These are phyloP conservation scores for Volucella bombylans DNA, from an alignment of 2,888 invertebrate genomes.

Conservation along the genomic window DNA sequence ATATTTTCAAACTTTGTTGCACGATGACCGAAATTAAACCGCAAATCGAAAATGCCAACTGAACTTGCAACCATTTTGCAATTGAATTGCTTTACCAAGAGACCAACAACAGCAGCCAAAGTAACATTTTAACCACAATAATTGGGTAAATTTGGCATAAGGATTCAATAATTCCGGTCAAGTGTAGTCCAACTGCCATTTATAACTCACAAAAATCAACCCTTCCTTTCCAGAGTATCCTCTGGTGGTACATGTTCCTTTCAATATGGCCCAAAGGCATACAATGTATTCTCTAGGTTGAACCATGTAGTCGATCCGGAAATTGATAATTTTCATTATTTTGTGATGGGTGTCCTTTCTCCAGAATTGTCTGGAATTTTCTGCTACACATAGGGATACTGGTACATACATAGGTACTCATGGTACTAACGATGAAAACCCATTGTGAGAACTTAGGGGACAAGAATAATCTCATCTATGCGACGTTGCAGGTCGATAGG, in stretches of 20 bases:
- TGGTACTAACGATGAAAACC: slow-evolving; percentile 11
- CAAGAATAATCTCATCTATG: neutral
- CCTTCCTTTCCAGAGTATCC: too few species aligned
- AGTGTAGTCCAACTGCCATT: neutral
- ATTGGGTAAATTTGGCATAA: slow-evolving; percentile 19
- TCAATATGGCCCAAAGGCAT: too few species aligned
- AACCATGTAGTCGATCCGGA: slow-evolving; percentile 42
- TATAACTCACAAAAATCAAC: too few species aligned
- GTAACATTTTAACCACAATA: slow-evolving; percentile 12
- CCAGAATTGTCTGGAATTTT: neutral
- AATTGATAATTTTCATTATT: slow-evolving; percentile 58
- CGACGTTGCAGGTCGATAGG: slow-evolving; percentile 6
- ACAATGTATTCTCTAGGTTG: slow-evolving; percentile 5
- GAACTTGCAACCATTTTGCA: too few species aligned
- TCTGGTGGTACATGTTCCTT: too few species aligned
- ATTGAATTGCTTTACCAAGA: too few species aligned
- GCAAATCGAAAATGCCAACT: too few species aligned
- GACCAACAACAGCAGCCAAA: too few species aligned
- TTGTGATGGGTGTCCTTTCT: slow-evolving; percentile 13
- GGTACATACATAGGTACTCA: too few species aligned
- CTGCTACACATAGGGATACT: neutral
- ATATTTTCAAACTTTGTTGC: too few species aligned
- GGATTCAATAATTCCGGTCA: slow-evolving; percentile 12
- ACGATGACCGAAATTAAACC: too few species aligned
- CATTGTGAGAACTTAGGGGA: neutral